Evolutionary conservation across 2,797 vertebrate genomes (phyloP).

Genomic region (Poeciliopsis gracilis): DNA sequence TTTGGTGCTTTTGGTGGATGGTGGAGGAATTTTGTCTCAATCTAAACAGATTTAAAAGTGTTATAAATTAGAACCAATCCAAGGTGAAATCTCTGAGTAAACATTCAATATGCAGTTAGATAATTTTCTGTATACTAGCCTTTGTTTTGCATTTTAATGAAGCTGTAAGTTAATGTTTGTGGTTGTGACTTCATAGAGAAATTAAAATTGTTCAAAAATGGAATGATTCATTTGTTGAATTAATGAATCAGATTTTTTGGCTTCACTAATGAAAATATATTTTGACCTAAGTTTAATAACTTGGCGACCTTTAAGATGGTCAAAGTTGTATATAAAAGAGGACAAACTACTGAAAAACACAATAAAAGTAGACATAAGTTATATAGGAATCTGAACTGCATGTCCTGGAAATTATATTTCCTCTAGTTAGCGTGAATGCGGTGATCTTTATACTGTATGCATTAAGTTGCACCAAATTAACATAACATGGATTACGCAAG

Average conservation of each 20-base stretch:
- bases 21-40: conserved; percentile 68
- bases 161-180: background rate
- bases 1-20: conserved; percentile 71
- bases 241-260: background rate
- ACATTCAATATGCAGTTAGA: conserved; percentile 6
- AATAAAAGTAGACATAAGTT: background rate
- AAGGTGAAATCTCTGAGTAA: conserved; percentile 27
- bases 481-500: background rate
- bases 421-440: too few species aligned
- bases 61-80: conserved; percentile 41
- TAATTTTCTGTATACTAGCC: background rate
- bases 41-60: conserved; percentile 59
- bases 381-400: background rate
- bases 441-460: background rate
- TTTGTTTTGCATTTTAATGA: background rate
- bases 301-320: background rate
- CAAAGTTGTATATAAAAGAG: background rate
- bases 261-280: background rate
- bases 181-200: background rate
- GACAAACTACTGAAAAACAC: background rate
- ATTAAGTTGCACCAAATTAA: background rate
- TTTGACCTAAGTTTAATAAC: background rate
- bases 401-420: background rate
- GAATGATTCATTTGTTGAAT: background rate
- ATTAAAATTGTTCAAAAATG: background rate